Base-by-base conservation (phyloP, 2,797 vertebrate species). In the Chelmon rostratus region DNA sequence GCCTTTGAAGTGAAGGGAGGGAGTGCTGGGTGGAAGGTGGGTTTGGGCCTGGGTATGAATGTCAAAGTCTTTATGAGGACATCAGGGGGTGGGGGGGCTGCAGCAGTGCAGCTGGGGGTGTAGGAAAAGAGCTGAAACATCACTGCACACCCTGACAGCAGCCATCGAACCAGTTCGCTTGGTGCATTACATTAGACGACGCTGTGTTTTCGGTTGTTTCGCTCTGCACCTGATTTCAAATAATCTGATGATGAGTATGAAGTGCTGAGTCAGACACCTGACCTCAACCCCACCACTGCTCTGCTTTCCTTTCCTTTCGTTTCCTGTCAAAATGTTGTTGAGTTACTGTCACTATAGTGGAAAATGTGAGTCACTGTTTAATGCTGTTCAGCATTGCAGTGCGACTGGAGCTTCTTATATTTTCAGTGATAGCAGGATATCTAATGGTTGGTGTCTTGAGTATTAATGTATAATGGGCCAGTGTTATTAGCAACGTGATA, bases 1-100 rank as follows among this genome's bases (percentile, higher is more conserved):
- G 72, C 63, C 79, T 87, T 86, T 84, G 73, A 89, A 82, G 86
- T 72, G 74, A 61, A 61, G 70, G 61, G 73, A 72, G 54, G 61
- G 47, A 68, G 68, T 9, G n/a, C 2, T 33, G 69, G 46, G 47
- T 38, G 33, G 68, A 69, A 47, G 46, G 25, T 5, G 31, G 49
- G 49, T 38, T 33, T 35, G 49, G 42, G 69, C 61, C 33, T 54
- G 61, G 56, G n/a, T 75, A 68, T 79, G 78, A 82, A 82, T 82
- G 84, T 88, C 82, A 84, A 58, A 66, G 59, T 66, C 77, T 73
- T 74, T 80, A 79, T 72, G 78, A 72, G 62, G 68, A 74, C 74
- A 76, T 80, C 69, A 75, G 2, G 58, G 37, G 8, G 18, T 8
- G 25, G 40, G 25, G 10, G 59, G 3, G 31, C 6, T 25, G 6